Percentiles rank a stretch among this genome's conserved stretches.
Evolutionary conservation across 2,113 vertebrate genomes (phyloP).

Genomic region (Urocynchramus pylzowi): DNA sequence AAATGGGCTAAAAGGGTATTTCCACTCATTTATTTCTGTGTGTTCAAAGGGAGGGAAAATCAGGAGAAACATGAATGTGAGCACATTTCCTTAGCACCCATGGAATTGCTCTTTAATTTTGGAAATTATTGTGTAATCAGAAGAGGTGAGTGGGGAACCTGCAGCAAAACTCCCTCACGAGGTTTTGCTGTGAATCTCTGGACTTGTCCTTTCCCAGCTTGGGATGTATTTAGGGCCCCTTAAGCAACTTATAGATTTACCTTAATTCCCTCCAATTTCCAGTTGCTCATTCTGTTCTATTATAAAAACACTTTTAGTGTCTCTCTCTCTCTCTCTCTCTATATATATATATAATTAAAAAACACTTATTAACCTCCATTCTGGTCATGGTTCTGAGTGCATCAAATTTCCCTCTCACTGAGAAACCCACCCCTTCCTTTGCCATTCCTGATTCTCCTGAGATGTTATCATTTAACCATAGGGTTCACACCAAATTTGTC

Average conservation of each 20-base stretch:
- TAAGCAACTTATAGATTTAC: background rate
- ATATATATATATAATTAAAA: background rate
- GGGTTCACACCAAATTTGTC: accelerated
- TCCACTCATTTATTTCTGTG: background rate
- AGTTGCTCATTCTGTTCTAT: background rate
- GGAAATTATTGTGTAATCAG: background rate
- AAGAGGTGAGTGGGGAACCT: background rate
- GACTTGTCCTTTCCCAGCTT: background rate
- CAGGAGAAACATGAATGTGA: background rate
- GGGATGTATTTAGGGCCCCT: background rate
- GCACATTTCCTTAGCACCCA: background rate
- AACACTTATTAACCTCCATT: background rate
- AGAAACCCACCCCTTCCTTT: background rate
- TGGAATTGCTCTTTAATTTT: background rate
- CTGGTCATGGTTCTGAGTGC: background rate
- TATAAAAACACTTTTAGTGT: background rate
- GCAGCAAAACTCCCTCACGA: background rate
- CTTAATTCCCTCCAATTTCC: background rate
- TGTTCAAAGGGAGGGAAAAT: background rate
- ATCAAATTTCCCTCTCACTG: background rate
- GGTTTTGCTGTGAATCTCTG: background rate
- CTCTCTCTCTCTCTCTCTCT: too few species aligned
- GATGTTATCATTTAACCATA: background rate
- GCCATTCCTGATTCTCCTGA: background rate
- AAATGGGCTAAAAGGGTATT: background rate